A percentile compares a stretch with the other conserved stretches of the same genome.
These are phyloP conservation scores for Oegoconia quadripuncta DNA, from an alignment of 2,888 invertebrate species.

Conservation along the genomic window DNA sequence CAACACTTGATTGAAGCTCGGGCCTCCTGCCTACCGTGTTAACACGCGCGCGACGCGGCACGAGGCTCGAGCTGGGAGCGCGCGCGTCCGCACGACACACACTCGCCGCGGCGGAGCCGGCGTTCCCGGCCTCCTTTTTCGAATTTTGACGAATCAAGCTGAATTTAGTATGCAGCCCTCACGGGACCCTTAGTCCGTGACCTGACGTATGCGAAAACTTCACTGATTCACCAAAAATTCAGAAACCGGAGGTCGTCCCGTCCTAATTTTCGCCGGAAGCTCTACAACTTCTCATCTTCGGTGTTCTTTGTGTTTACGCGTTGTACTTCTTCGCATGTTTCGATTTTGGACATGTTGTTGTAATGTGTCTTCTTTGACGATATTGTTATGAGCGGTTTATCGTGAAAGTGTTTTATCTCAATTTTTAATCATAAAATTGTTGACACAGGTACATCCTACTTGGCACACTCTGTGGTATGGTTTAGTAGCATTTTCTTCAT, in stretches of 20 bases:
- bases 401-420: slow-evolving; percentile 47
- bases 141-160: slow-evolving; percentile 30
- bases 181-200: slow-evolving; percentile 17
- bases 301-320: slow-evolving; percentile 70
- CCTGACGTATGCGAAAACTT: slow-evolving; percentile 23
- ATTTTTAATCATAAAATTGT: slow-evolving; percentile 42
- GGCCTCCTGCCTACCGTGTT: slow-evolving; percentile 38
- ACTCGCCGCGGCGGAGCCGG: slow-evolving; percentile 74
- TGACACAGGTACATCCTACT: slow-evolving; percentile 70
- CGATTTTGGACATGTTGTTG: slow-evolving; percentile 54
- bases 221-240: slow-evolving; percentile 29
- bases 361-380: slow-evolving; percentile 60
- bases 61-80: slow-evolving; percentile 39
- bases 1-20: slow-evolving; percentile 50
- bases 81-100: slow-evolving; percentile 46
- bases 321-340: slow-evolving; percentile 73
- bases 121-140: slow-evolving; percentile 56
- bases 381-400: slow-evolving; percentile 43
- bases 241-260: slow-evolving; percentile 47
- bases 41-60: slow-evolving; percentile 29
- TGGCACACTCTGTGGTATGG: slow-evolving; percentile 74
- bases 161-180: neutral
- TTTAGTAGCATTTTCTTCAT: slow-evolving; percentile 44
- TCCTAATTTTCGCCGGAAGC: slow-evolving; percentile 53
- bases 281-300: slow-evolving; percentile 57